phyloP scores from a whole-genome alignment of 2,797 vertebrate species.

The Synanceia verrucosa region DNA sequence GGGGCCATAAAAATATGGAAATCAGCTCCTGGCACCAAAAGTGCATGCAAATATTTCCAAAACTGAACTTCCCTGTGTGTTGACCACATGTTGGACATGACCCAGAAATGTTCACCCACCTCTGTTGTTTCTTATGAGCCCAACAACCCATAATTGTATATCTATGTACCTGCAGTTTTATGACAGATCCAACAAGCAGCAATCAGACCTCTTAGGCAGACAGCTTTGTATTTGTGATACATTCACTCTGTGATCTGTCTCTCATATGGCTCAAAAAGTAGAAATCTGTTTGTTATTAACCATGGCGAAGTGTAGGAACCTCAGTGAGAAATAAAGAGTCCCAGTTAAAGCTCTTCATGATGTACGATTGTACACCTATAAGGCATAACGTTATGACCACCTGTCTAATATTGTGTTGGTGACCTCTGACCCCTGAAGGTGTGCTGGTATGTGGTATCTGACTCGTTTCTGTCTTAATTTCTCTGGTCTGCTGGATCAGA shows the following conservation, averaged over 20 bases:
- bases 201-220: conserved; percentile 22
- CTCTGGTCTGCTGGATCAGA: no score
- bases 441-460: no score
- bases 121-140: conserved; percentile 31
- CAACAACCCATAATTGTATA: conserved; percentile 31
- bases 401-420: no score
- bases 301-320: no score
- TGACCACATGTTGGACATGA: background rate
- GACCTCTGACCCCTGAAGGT: no score
- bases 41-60: background rate
- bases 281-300: no score
- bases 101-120: background rate
- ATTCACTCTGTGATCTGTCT: background rate
- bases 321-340: no score
- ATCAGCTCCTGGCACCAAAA: background rate
- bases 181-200: conserved; percentile 50
- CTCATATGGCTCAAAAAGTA: background rate
- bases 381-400: no score
- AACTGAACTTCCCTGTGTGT: background rate
- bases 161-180: conserved; percentile 12
- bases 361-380: no score
- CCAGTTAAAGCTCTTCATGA: no score
- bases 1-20: background rate
- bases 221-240: background rate
- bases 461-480: no score